Base-by-base conservation (phyloP, 1,140 invertebrate species). In the Aradophagus sp. region DNA sequence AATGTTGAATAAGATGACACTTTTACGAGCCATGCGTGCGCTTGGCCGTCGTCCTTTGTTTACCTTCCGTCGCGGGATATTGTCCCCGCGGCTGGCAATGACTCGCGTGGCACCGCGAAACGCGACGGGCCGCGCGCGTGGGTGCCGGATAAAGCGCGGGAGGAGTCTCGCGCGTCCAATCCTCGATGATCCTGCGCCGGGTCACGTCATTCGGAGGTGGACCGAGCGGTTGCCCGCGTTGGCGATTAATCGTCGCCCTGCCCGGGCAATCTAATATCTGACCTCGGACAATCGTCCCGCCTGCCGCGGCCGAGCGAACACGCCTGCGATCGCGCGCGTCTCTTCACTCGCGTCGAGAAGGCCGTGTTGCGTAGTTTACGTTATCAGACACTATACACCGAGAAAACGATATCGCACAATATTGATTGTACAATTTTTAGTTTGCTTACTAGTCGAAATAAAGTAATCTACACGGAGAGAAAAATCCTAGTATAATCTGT, bases 111-210 rank as follows among this genome's bases (percentile, higher is more conserved):
- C 38, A 61, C 19, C 32, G 48, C 35, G 52, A 48, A 56, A 44
- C 44, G 39, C 35, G 45, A 75, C 66, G 52, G 71, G n/a, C n/a
- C n/a, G n/a, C n/a, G n/a, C 55, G 81, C 77, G 81, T 84, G 80
- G 81, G 82, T 80, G 80, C 52, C 80, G 79, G 77, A 77, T 81
- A 78, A 78, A 76, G 70, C 73, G 77, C 82, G 80, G 84, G 83
- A 82, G 83, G 84, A 84, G 84, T 81, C 75, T 80, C 73, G 72
- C 81, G 79, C 78, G 77, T 82, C 84, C 84, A 84, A 84, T 84
- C 84, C 79, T 82, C 81, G 77, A 71, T 80, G 78, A 79, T 78
- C 74, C 80, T 81, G 59, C 73, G 73, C 59, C 73, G 74, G 59
- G 59, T 66, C 44, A 29, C 62, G 50, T 56, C 50, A 48, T 50